A percentile compares a stretch with the other conserved stretches of the same genome.
phyloP scores from a whole-genome alignment of 2,888 invertebrate genomes.

The Acanthopleura granulata region DNA sequence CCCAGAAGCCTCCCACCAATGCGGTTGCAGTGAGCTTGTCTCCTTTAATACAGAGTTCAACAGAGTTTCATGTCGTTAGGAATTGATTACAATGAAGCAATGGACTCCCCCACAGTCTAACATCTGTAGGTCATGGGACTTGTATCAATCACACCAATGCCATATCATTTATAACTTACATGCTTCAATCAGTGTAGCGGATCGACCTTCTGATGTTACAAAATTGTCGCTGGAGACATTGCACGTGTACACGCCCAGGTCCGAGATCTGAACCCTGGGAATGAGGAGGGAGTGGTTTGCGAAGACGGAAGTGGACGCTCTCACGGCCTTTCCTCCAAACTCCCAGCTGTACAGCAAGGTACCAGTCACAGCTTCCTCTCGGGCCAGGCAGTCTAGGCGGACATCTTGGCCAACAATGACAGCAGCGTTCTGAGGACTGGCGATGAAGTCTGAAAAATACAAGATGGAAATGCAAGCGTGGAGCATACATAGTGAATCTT shows the following conservation, averaged over 20 bases:
- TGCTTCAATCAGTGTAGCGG: conserved; percentile 50
- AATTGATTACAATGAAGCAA: too few relatives aligned
- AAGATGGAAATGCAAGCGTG: not conserved
- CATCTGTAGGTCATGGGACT: too few relatives aligned
- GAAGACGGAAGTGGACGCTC: conserved; percentile 41
- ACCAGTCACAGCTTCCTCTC: conserved; percentile 24
- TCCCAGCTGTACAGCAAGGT: conserved; percentile 43
- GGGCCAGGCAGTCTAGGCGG: conserved; percentile 45
- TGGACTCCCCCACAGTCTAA: too few relatives aligned
- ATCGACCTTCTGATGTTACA: conserved; percentile 26
- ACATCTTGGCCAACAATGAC: conserved; percentile 51
- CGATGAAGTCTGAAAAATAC: conserved; percentile 47
- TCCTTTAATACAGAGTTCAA: too few relatives aligned
- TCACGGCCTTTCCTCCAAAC: conserved; percentile 36
- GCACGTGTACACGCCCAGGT: conserved; percentile 60
- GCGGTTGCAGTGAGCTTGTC: too few relatives aligned
- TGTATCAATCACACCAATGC: too few relatives aligned
- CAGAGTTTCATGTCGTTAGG: too few relatives aligned
- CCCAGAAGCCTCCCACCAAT: too few relatives aligned
- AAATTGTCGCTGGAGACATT: conserved; percentile 33
- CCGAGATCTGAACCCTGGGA: conserved; percentile 35
- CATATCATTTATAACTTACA: conserved; percentile 45
- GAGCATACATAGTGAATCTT: too few relatives aligned
- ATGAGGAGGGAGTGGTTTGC: conserved; percentile 57
- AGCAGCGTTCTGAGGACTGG: conserved; percentile 41